Percentiles rank a stretch among this genome's conserved stretches.
phyloP scores from a whole-genome alignment of 2,888 invertebrate genomes.

The Suillia variegata region DNA sequence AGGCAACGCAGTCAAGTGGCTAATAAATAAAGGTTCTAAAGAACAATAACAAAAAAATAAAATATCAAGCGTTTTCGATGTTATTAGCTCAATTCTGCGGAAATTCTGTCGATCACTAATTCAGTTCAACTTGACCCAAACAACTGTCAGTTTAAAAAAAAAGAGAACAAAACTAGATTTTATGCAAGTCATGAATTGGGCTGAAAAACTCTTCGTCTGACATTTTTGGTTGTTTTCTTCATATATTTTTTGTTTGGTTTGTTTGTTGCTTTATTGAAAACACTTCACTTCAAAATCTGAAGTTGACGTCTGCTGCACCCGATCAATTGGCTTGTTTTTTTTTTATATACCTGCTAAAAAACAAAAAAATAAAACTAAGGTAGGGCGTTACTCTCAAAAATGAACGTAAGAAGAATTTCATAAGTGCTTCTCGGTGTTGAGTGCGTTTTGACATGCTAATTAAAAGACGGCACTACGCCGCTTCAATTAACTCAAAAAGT shows the following conservation, averaged over 20 bases:
- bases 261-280: too few relatives aligned
- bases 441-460: slow-evolving; percentile 55
- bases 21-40: slow-evolving; percentile 38
- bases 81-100: slow-evolving; percentile 51
- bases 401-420: neutral
- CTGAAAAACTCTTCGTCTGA: neutral
- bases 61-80: slow-evolving; percentile 19
- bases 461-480: slow-evolving; percentile 54
- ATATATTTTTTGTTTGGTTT: too few relatives aligned
- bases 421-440: slow-evolving; percentile 17
- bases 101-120: slow-evolving; percentile 18
- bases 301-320: too few relatives aligned
- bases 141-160: slow-evolving; percentile 31
- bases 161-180: slow-evolving; percentile 48
- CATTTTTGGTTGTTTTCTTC: too few relatives aligned
- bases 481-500: too few relatives aligned
- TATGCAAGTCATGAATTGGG: slow-evolving; percentile 43
- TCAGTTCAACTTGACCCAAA: neutral
- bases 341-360: too few relatives aligned
- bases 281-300: too few relatives aligned
- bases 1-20: slow-evolving; percentile 25
- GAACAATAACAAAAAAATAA: neutral
- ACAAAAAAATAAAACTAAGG: neutral
- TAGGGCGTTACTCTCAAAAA: neutral
- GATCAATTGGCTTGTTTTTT: too few relatives aligned